A percentile compares a stretch with the other conserved stretches of the same genome.
Conservation (phyloP, 1,140 invertebrate species). For the Bombus pascuorum region DNA sequence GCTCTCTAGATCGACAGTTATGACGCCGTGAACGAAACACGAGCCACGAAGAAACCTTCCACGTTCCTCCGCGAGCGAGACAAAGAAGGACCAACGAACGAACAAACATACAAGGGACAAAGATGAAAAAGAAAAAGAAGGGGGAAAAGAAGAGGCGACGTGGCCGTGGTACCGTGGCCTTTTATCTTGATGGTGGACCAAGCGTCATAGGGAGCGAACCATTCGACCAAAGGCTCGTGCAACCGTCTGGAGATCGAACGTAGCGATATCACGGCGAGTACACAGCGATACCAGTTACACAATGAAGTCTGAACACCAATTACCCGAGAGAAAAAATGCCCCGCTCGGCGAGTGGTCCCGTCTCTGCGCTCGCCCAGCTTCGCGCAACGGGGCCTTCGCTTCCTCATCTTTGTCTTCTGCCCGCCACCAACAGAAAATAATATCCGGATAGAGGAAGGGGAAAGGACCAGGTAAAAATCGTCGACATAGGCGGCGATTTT, state of each 20-base stretch:
- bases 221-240: conserved; percentile 63
- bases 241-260: conserved; percentile 69
- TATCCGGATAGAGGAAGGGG: neutral
- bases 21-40: conserved; percentile 30
- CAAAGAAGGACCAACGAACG: neutral
- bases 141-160: neutral
- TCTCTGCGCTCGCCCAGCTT: conserved; percentile 12
- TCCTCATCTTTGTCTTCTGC: conserved; percentile 30
- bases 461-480: neutral
- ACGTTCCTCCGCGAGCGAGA: neutral
- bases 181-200: conserved; percentile 70
- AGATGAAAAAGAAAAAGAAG: neutral
- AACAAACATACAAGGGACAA: neutral
- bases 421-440: conserved; percentile 32
- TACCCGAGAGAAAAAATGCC: conserved; percentile 65
- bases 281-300: conserved; percentile 73
- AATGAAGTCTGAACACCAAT: conserved; percentile 73
- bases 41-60: neutral
- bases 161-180: neutral
- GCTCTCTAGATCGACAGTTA: conserved; percentile 55
- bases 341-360: conserved; percentile 60
- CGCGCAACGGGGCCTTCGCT: conserved; percentile 36
- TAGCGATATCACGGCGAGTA: conserved; percentile 67
- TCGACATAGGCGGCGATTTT: conserved; percentile 29
- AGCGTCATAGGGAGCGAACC: conserved; percentile 67